phyloP scores from a whole-genome alignment of 2,888 invertebrate genomes.

The Megamerina dolium region DNA sequence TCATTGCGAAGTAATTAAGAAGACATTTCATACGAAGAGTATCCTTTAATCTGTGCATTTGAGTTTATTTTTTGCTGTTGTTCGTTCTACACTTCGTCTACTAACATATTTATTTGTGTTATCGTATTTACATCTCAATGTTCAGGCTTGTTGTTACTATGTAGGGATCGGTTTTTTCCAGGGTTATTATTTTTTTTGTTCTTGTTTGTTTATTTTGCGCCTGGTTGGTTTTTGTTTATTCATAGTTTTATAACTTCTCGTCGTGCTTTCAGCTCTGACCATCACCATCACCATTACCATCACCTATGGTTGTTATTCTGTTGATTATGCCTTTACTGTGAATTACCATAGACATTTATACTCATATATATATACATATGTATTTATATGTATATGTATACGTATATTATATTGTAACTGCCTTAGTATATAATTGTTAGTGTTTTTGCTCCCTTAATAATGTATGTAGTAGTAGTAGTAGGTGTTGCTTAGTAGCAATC shows the following conservation, averaged over 20 bases:
- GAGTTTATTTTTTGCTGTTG: too few relatives aligned
- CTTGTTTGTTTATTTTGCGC: slow-evolving; percentile 15
- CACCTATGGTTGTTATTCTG: not conserved
- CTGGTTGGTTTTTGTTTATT: slow-evolving; percentile 24
- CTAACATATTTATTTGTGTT: slow-evolving; percentile 5
- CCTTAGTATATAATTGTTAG: too few relatives aligned
- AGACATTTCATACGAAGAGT: slow-evolving; percentile 39
- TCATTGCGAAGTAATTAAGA: slow-evolving; percentile 40
- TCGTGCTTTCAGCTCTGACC: slow-evolving; percentile 5
- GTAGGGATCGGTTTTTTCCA: too few relatives aligned
- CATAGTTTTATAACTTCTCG: slow-evolving; percentile 14
- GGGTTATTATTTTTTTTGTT: slow-evolving; percentile 20
- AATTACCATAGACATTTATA: not conserved
- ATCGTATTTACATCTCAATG: slow-evolving; percentile 27
- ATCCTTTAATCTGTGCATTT: slow-evolving; percentile 36
- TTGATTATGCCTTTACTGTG: slow-evolving; percentile 1
- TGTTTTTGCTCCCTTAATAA: too few relatives aligned
- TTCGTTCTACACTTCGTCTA: too few relatives aligned
- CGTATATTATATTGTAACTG: too few relatives aligned
- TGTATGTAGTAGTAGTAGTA: too few relatives aligned
- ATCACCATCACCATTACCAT: slow-evolving; percentile 2
- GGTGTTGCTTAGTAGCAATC: too few relatives aligned
- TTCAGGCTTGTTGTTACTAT: too few relatives aligned
- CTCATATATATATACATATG: too few relatives aligned
- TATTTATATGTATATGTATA: too few relatives aligned